Evolutionary conservation across 2,888 invertebrate species (phyloP).

Genomic region (Agrilus mali): DNA sequence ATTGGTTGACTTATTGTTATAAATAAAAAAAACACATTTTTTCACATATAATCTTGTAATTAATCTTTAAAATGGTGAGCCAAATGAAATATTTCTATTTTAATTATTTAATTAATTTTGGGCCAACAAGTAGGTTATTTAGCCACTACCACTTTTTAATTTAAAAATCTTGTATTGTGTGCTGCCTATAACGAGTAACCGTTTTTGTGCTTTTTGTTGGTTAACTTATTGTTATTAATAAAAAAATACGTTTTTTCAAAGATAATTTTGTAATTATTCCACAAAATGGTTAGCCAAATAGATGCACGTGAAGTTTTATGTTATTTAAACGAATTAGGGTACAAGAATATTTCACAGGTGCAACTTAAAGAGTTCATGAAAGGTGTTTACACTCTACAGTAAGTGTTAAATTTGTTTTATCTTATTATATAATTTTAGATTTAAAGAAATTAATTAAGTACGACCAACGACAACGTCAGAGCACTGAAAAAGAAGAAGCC

Average conservation of each 20-base stretch:
- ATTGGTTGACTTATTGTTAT: no score
- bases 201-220: not conserved
- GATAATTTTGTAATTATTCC: not conserved
- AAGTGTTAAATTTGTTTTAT: conserved; percentile 1
- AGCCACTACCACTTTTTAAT: no score
- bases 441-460: conserved; percentile 54
- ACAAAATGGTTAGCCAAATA: conserved; percentile 31
- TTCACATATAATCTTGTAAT: no score
- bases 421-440: conserved; percentile 38
- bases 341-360: conserved; percentile 58
- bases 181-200: no score
- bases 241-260: not conserved
- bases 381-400: no score
- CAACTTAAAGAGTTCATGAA: conserved; percentile 67
- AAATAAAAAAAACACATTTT: no score
- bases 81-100: no score
- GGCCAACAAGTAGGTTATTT: no score
- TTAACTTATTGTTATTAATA: not conserved
- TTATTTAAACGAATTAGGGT: conserved; percentile 64
- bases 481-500: conserved; percentile 4
- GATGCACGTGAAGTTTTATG: conserved; percentile 62
- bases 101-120: no score
- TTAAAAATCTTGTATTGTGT: no score
- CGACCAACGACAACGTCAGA: conserved; percentile 30
- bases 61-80: no score